Evolutionary conservation across 2,888 invertebrate species (phyloP).

Genomic region (Meiosimyza decipiens): DNA sequence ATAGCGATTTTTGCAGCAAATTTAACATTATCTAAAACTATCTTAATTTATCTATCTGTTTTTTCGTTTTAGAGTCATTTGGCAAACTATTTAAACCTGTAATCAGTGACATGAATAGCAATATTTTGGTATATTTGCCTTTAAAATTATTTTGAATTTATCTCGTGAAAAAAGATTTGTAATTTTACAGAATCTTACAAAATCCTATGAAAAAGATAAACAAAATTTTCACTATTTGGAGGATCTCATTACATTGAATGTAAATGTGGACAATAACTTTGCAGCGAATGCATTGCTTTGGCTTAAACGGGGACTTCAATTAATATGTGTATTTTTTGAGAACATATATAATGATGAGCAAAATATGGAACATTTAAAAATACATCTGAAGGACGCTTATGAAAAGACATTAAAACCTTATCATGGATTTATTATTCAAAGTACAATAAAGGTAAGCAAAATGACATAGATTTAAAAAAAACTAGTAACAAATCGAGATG

Average conservation of each 20-base stretch:
- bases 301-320: conserved; percentile 72
- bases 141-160: neutral
- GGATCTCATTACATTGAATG: conserved; percentile 75
- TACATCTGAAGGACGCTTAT: conserved; percentile 75
- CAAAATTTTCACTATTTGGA: conserved; percentile 72
- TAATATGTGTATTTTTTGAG: conserved; percentile 64
- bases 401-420: conserved; percentile 77
- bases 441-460: conserved; percentile 74
- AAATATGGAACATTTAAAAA: conserved; percentile 70
- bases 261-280: conserved; percentile 67
- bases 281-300: conserved; percentile 77
- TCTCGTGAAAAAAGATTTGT: conserved; percentile 8
- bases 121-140: conserved; percentile 73
- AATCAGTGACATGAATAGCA: conserved; percentile 81
- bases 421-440: conserved; percentile 81
- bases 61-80: conserved; percentile 72
- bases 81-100: conserved; percentile 81
- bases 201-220: conserved; percentile 69
- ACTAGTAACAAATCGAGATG: neutral
- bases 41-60: neutral
- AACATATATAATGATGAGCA: conserved; percentile 61
- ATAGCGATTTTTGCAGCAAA: too few species aligned
- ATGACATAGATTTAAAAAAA: neutral
- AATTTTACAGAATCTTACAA: conserved; percentile 72
- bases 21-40: too few species aligned